Conservation (phyloP, 92 coral and sea anemone species). For the Bergia sp. region DNA sequence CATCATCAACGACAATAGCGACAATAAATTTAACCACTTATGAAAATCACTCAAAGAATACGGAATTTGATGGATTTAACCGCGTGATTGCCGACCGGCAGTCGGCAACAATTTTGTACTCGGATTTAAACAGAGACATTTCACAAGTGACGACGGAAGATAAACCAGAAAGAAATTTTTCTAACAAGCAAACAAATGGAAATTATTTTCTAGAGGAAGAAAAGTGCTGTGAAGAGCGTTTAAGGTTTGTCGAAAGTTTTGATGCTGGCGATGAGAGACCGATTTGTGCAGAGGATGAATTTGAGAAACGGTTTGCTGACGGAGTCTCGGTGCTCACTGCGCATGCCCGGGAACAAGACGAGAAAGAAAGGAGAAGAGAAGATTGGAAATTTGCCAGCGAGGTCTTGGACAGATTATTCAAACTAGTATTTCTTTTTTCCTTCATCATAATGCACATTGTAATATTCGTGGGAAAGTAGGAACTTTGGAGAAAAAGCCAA, state of each 20-base stretch:
- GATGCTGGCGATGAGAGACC: not conserved
- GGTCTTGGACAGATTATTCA: constrained; percentile 54
- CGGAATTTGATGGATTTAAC: not conserved
- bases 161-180: not conserved
- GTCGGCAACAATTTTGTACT: not conserved
- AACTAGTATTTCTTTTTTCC: constrained; percentile 31
- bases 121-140: not conserved
- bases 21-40: not conserved
- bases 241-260: not conserved
- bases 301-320: constrained; percentile 26
- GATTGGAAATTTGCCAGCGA: constrained; percentile 57
- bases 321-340: constrained; percentile 35
- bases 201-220: not conserved
- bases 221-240: not conserved
- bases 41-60: not conserved
- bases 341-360: constrained; percentile 36
- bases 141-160: not conserved
- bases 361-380: constrained; percentile 33
- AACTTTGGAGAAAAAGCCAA: not conserved
- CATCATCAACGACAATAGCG: not conserved
- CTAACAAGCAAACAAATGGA: not conserved
- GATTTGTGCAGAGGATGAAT: constrained; percentile 1
- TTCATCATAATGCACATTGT: constrained; percentile 42
- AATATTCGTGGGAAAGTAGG: constrained; percentile 29
- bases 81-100: not conserved